Percentiles rank a stretch among this genome's conserved stretches.
phyloP scores from a whole-genome alignment of 2,797 vertebrate species.

The Silurus aristotelis region DNA sequence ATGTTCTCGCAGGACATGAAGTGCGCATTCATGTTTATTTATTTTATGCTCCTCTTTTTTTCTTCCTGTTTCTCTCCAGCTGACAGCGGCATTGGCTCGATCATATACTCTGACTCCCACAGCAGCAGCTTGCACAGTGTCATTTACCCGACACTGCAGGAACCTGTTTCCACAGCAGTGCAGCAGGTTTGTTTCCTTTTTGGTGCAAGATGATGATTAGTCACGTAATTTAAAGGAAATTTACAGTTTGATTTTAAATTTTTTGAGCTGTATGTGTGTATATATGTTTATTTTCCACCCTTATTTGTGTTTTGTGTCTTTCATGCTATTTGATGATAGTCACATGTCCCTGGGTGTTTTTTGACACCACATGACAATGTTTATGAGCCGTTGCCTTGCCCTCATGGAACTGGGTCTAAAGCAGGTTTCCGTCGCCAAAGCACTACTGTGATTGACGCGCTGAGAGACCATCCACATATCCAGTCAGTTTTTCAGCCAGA shows the following conservation, averaged over 20 bases:
- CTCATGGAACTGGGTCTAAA: constrained; percentile 53
- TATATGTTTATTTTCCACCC: not conserved
- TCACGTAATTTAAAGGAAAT: not conserved
- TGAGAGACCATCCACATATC: constrained; percentile 57
- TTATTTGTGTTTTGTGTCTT: constrained; percentile 58
- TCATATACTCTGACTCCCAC: constrained; percentile 91
- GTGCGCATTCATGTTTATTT: no score
- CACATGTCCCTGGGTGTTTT: constrained; percentile 56
- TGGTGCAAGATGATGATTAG: not conserved
- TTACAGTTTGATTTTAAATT: not conserved
- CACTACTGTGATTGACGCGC: constrained; percentile 68
- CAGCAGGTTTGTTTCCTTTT: constrained; percentile 83
- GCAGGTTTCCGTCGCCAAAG: constrained; percentile 66
- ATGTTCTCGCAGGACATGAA: not conserved
- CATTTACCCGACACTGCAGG: constrained; percentile 86
- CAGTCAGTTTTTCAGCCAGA: constrained; percentile 57
- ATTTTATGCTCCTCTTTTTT: no score
- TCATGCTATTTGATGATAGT: constrained; percentile 56
- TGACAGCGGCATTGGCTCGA: constrained; percentile 94
- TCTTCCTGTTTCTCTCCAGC: constrained; percentile 72
- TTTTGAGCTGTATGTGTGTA: not conserved
- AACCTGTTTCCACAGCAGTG: constrained; percentile 76
- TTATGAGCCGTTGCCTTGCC: constrained; percentile 21
- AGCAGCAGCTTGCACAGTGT: constrained; percentile 90
- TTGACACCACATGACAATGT: constrained; percentile 51